Percentiles rank a stretch among this genome's conserved stretches.
These are phyloP conservation scores for Papilio machaon DNA, from an alignment of 1,140 invertebrate genomes.

Conservation along the genomic window DNA sequence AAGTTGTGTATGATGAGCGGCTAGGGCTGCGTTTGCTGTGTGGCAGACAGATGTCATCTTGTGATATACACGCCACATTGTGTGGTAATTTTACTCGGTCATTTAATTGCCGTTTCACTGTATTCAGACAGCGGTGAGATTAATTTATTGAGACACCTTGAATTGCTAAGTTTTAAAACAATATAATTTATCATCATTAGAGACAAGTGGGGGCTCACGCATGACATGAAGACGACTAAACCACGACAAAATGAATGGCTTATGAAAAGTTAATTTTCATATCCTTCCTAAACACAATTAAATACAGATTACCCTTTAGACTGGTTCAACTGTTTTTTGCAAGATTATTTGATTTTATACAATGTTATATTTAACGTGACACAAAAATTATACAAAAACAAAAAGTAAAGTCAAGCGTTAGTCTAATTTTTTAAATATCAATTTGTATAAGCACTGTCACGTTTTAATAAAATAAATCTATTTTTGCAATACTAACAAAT, in stretches of 20 bases:
- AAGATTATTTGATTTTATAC: too few relatives aligned
- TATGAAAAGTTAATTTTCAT: background rate
- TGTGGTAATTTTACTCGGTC: constrained; percentile 76
- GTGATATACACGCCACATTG: constrained; percentile 78
- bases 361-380: too few relatives aligned
- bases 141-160: constrained; percentile 78
- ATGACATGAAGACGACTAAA: constrained; percentile 16
- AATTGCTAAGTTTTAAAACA: constrained; percentile 68
- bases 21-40: constrained; percentile 53
- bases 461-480: too few relatives aligned
- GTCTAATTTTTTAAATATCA: too few relatives aligned
- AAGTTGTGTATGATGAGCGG: constrained; percentile 63
- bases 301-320: too few relatives aligned
- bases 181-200: constrained; percentile 75
- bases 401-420: too few relatives aligned
- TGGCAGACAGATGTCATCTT: constrained; percentile 71
- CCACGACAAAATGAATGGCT: background rate
- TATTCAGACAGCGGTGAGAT: constrained; percentile 69
- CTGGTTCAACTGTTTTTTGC: too few relatives aligned
- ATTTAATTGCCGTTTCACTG: constrained; percentile 77
- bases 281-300: background rate
- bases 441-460: too few relatives aligned
- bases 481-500: too few relatives aligned
- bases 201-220: constrained; percentile 46
- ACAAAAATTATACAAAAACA: too few relatives aligned